These are phyloP conservation scores for Nannoperca obscura DNA, from an alignment of 2,797 vertebrate species.

Conservation along the genomic window DNA sequence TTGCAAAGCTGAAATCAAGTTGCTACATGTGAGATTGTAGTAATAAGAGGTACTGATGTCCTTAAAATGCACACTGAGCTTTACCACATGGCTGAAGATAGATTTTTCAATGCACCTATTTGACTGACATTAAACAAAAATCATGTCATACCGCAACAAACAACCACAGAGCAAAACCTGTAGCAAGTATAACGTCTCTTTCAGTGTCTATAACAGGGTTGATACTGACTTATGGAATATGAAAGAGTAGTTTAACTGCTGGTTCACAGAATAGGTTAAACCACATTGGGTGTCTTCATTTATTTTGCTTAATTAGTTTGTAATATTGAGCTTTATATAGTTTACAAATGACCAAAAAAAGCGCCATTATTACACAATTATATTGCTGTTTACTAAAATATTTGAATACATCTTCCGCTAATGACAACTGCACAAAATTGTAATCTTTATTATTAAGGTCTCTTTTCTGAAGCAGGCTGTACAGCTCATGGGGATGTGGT, in stretches of 20 bases:
- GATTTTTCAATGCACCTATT: neutral
- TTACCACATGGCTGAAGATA: neutral
- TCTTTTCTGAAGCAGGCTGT: neutral
- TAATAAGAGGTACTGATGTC: neutral
- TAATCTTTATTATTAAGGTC: neutral
- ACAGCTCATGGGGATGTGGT: neutral
- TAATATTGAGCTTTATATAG: neutral
- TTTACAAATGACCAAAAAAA: neutral
- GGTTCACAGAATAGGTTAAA: too few species aligned
- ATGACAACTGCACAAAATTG: too few species aligned
- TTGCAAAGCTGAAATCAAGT: neutral
- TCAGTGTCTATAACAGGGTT: neutral
- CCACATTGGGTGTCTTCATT: too few species aligned
- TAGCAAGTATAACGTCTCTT: neutral
- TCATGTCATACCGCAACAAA: neutral
- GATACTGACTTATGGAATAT: too few species aligned
- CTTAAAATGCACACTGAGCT: neutral
- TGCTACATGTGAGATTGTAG: neutral
- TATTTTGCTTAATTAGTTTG: neutral
- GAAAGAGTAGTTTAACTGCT: too few species aligned
- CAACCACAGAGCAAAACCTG: neutral
- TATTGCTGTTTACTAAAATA: too few species aligned
- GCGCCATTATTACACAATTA: neutral
- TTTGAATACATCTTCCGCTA: too few species aligned
- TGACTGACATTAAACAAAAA: neutral